Evolutionary conservation across 2,888 invertebrate genomes (phyloP).

Genomic region (Morpho helenor): DNA sequence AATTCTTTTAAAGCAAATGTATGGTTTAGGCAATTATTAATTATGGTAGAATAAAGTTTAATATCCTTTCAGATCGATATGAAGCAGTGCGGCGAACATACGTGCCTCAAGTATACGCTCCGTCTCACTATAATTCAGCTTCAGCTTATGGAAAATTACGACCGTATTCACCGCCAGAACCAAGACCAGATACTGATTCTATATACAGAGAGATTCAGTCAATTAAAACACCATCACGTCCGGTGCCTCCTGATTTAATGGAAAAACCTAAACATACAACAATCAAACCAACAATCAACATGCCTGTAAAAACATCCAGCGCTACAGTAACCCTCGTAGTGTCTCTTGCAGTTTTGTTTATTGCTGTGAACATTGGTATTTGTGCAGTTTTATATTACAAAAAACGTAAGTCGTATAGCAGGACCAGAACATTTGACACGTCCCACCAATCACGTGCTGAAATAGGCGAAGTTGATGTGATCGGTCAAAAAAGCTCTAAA

Average conservation of each 20-base stretch:
- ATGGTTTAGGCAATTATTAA: too few species aligned
- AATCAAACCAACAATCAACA: slow-evolving; percentile 38
- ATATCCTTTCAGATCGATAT: slow-evolving; percentile 39
- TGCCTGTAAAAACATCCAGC: slow-evolving; percentile 76
- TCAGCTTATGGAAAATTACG: slow-evolving; percentile 52
- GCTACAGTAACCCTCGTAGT: slow-evolving; percentile 82
- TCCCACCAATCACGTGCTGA: slow-evolving; percentile 72
- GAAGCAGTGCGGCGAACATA: slow-evolving; percentile 45
- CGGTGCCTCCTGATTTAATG: slow-evolving; percentile 50
- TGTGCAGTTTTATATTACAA: slow-evolving; percentile 84
- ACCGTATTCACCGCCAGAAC: slow-evolving; percentile 44
- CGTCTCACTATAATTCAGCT: slow-evolving; percentile 37
- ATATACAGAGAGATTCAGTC: slow-evolving; percentile 63
- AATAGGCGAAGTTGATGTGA: slow-evolving; percentile 68
- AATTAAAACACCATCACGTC: slow-evolving; percentile 56
- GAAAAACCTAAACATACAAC: slow-evolving; percentile 53
- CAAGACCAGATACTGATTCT: slow-evolving; percentile 45
- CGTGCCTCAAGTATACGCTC: slow-evolving; percentile 43
- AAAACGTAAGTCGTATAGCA: slow-evolving; percentile 76
- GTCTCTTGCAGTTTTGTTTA: slow-evolving; percentile 83
- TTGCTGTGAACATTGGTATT: slow-evolving; percentile 85
- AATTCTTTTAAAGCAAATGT: too few species aligned
- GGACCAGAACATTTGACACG: slow-evolving; percentile 66
- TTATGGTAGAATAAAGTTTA: too few species aligned
- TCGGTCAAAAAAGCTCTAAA: slow-evolving; percentile 66